phyloP scores from a whole-genome alignment of 2,888 invertebrate genomes.

The Bimastos eiseni region DNA sequence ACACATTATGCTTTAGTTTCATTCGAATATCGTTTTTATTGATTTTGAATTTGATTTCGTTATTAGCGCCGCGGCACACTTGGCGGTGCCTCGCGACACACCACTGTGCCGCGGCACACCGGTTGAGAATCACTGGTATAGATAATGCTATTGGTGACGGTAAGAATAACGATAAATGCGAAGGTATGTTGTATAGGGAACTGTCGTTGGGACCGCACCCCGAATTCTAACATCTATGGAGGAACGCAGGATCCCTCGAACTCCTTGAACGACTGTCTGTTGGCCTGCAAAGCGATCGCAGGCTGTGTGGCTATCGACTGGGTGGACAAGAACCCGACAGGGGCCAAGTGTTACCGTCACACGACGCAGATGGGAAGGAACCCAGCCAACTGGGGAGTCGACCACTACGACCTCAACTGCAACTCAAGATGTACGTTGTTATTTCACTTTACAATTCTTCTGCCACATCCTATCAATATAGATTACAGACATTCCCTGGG shows the following conservation, averaged over 20 bases:
- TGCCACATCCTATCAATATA: too few species aligned
- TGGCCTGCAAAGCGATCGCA: background rate
- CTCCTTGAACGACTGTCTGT: background rate
- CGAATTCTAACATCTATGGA: background rate
- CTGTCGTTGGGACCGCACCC: background rate
- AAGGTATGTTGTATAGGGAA: background rate
- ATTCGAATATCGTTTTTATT: too few species aligned
- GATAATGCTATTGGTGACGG: too few species aligned
- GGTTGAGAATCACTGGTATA: too few species aligned
- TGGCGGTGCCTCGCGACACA: too few species aligned
- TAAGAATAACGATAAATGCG: background rate
- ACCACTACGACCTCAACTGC: background rate
- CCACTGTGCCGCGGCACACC: too few species aligned
- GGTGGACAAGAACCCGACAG: background rate
- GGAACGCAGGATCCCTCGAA: background rate
- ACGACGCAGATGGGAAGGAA: background rate
- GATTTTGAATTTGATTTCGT: too few species aligned
- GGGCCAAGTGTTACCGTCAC: slow-evolving; percentile 13
- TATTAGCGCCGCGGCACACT: too few species aligned
- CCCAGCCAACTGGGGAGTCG: background rate
- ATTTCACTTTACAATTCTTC: too few species aligned
- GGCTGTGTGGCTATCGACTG: background rate
- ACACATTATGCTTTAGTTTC: too few species aligned
- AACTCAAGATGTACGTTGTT: background rate
- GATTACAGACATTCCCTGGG: too few species aligned